A percentile compares a stretch with the other conserved stretches of the same genome.
Conservation (phyloP, 2,888 invertebrate species). For the Hemistola chrysoprasaria region DNA sequence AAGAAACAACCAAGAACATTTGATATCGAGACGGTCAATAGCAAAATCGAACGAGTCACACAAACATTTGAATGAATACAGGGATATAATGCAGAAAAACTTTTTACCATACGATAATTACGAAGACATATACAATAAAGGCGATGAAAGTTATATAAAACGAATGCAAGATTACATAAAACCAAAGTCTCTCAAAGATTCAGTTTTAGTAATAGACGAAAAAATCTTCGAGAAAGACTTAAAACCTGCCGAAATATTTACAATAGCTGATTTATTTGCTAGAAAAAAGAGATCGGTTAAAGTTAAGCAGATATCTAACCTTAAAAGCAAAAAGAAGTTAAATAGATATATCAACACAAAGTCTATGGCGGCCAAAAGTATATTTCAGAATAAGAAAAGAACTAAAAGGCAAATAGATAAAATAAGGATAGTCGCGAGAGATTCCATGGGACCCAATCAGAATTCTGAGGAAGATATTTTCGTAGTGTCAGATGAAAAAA, state of each 20-base stretch:
- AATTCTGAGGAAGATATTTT: slow-evolving; percentile 56
- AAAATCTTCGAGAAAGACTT: slow-evolving; percentile 46
- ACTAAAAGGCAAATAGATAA: slow-evolving; percentile 60
- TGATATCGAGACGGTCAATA: background rate
- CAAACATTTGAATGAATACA: too few relatives aligned
- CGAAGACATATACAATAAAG: too few relatives aligned
- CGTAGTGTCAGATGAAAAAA: slow-evolving; percentile 55
- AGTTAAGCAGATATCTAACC: slow-evolving; percentile 46
- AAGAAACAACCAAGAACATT: slow-evolving; percentile 10
- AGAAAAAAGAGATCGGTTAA: slow-evolving; percentile 51
- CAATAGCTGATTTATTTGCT: slow-evolving; percentile 43
- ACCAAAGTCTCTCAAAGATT: background rate
- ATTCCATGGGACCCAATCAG: slow-evolving; percentile 30
- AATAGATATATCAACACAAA: slow-evolving; percentile 56
- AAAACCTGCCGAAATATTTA: slow-evolving; percentile 55
- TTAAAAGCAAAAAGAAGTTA: slow-evolving; percentile 50
- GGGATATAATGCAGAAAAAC: too few relatives aligned
- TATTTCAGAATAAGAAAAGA: slow-evolving; percentile 54
- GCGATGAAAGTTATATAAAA: background rate
- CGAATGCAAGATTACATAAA: background rate
- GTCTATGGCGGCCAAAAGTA: slow-evolving; percentile 42
- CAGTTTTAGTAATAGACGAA: slow-evolving; percentile 37
- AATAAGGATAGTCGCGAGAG: slow-evolving; percentile 58
- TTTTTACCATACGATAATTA: too few relatives aligned
- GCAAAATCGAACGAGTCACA: too few relatives aligned